phyloP scores from a whole-genome alignment of 1,140 invertebrate species.

The Pissodes strobi region DNA sequence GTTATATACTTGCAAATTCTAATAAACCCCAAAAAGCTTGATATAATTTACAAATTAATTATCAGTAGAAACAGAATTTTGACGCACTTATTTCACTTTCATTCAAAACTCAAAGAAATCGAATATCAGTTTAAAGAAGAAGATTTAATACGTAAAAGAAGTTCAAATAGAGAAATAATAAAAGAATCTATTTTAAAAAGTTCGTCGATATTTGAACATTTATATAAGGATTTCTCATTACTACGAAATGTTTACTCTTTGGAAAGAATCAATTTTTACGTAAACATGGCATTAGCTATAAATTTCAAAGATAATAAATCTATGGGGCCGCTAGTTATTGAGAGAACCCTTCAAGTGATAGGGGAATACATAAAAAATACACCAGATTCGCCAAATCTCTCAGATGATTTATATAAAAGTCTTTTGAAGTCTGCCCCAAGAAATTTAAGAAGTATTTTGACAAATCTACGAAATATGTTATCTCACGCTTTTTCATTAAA shows the following conservation, averaged over 20 bases:
- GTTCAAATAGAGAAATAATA: not conserved
- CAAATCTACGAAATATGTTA: not conserved
- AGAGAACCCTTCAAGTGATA: not conserved
- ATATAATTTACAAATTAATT: not conserved
- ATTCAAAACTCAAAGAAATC: not conserved
- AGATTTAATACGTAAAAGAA: not conserved
- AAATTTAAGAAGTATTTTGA: not conserved
- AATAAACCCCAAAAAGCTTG: not conserved
- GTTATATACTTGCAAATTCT: not conserved
- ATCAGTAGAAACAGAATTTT: not conserved
- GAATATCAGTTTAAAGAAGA: not conserved
- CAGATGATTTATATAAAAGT: not conserved
- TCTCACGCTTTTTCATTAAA: not conserved
- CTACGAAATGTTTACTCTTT: conserved; percentile 3
- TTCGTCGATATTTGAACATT: not conserved
- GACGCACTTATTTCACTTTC: not conserved
- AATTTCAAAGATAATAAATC: not conserved
- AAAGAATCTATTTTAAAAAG: not conserved
- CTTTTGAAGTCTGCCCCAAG: not conserved
- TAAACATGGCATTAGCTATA: not conserved
- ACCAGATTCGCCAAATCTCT: not conserved
- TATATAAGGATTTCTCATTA: not conserved
- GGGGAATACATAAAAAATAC: conserved; percentile 10
- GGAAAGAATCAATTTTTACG: not conserved
- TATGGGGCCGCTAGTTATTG: not conserved